Percentiles rank a stretch among this genome's conserved stretches.
phyloP scores from a whole-genome alignment of 2,888 invertebrate genomes.

The Agonopterix alstromeriana region DNA sequence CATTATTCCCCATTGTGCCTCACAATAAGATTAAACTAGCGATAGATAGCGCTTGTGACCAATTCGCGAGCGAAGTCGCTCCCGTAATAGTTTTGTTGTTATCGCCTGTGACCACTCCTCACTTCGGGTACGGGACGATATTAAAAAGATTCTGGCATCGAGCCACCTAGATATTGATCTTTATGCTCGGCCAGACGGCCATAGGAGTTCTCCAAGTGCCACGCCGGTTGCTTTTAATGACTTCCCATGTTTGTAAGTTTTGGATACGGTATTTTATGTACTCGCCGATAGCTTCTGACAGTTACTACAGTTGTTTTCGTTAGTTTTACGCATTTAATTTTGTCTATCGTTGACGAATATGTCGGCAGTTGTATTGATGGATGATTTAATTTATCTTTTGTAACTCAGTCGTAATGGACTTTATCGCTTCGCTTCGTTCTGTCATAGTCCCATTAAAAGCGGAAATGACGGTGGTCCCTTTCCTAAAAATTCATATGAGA shows the following conservation, averaged over 20 bases:
- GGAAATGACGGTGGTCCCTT: slow-evolving; percentile 32
- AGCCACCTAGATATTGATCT: slow-evolving; percentile 73
- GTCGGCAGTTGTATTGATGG: slow-evolving; percentile 25
- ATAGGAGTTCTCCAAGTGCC: slow-evolving; percentile 65
- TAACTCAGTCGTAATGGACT: slow-evolving; percentile 19
- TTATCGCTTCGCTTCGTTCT: slow-evolving; percentile 27
- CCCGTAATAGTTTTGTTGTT: slow-evolving; percentile 72
- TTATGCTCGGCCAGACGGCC: slow-evolving; percentile 71
- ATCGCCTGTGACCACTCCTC: slow-evolving; percentile 67
- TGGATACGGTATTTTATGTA: slow-evolving; percentile 55
- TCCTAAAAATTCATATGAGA: slow-evolving; percentile 27
- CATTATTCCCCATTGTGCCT: slow-evolving; percentile 63
- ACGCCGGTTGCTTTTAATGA: slow-evolving; percentile 66
- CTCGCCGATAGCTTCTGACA: slow-evolving; percentile 42
- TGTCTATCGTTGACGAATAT: slow-evolving; percentile 23
- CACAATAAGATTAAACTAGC: slow-evolving; percentile 67
- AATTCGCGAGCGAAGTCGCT: slow-evolving; percentile 54
- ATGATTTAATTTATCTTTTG: slow-evolving; percentile 27
- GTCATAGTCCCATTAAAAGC: slow-evolving; percentile 27
- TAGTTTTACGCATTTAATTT: slow-evolving; percentile 18
- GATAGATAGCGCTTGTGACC: slow-evolving; percentile 34
- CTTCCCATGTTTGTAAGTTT: slow-evolving; percentile 69
- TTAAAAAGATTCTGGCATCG: slow-evolving; percentile 75
- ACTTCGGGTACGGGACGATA: slow-evolving; percentile 64
- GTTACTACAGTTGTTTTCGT: slow-evolving; percentile 13